Evolutionary conservation across 2,113 vertebrate species (phyloP).

Genomic region (Microcebus tavaratra): DNA sequence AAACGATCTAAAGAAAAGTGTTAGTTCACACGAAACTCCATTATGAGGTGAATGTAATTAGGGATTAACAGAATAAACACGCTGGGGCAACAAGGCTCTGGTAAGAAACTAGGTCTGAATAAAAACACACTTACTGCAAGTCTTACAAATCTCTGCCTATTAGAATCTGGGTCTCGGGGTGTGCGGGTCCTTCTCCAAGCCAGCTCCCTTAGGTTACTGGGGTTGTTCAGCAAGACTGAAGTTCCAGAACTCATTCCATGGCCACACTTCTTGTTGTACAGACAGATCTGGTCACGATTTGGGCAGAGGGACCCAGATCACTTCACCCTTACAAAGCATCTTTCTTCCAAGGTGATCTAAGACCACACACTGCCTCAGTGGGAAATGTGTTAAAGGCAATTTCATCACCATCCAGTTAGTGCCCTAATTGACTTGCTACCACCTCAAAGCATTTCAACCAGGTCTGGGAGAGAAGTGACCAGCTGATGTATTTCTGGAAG

Average conservation of each 20-base stretch:
- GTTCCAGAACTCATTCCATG: background rate
- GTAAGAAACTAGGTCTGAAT: background rate
- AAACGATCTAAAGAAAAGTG: background rate
- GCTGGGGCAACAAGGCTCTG: background rate
- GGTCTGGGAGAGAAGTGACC: background rate
- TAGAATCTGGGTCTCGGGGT: no score
- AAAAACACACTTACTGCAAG: background rate
- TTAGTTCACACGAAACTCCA: background rate
- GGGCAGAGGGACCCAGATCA: background rate
- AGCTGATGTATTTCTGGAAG: background rate
- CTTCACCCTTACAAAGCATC: background rate
- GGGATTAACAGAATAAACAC: background rate
- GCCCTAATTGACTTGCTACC: background rate
- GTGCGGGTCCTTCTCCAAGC: background rate
- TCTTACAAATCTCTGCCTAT: background rate
- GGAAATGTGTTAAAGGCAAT: background rate
- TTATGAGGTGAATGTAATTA: background rate
- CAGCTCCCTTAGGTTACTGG: background rate
- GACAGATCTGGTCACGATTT: background rate
- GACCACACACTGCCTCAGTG: background rate
- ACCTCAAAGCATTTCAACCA: background rate
- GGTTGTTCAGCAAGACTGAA: background rate
- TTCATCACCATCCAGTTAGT: background rate
- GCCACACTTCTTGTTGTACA: background rate
- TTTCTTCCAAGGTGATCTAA: background rate